Evolutionary conservation across 2,888 invertebrate genomes (phyloP).

Genomic region (Piscicola geometra): DNA sequence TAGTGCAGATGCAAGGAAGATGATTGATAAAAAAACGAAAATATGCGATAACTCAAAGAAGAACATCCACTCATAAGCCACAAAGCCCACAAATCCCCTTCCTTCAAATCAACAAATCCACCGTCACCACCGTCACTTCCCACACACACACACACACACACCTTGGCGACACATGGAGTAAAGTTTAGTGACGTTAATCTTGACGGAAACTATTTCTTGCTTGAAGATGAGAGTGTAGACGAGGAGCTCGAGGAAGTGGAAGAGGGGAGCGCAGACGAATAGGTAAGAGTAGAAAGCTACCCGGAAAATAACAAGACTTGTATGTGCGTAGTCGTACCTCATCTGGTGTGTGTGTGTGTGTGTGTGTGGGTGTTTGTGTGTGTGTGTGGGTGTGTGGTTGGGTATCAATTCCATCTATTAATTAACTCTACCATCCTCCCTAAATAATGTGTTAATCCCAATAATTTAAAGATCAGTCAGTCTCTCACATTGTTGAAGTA

Average conservation of each 20-base stretch:
- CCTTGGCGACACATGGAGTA: neutral
- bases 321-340: neutral
- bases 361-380: too few species aligned
- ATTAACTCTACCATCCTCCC: too few species aligned
- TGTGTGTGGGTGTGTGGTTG: too few species aligned
- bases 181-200: neutral
- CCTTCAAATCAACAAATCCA: neutral
- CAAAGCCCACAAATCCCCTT: neutral
- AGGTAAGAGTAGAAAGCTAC: neutral
- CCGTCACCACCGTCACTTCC: too few species aligned
- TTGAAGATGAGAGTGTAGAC: conserved; percentile 18
- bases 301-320: neutral
- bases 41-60: too few species aligned
- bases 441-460: too few species aligned
- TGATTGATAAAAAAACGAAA: too few species aligned
- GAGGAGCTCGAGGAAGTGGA: neutral
- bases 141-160: neutral
- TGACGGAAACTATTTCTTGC: neutral
- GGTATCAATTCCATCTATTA: too few species aligned
- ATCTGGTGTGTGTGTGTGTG: neutral
- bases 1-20: too few species aligned
- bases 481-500: neutral
- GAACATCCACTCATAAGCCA: too few species aligned
- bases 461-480: too few species aligned
- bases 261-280: neutral